Evolutionary conservation across 2,797 vertebrate genomes (phyloP), one percentile per base, ranked within the genome.

Genomic region (Pygocentrus nattereri): DNA sequence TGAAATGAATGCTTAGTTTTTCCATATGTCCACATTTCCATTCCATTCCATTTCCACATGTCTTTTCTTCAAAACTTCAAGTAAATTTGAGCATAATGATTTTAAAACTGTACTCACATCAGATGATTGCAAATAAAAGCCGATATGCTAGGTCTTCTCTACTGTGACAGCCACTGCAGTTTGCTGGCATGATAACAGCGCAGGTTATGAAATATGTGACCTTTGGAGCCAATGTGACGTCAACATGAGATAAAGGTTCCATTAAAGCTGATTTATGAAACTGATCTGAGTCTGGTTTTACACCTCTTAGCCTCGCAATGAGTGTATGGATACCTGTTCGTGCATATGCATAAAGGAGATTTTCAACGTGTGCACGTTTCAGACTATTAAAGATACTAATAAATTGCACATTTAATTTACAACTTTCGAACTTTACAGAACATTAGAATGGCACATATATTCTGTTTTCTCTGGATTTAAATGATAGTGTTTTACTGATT

Each of bases 101-200:
- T 50, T 50, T 30, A 68, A 68, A 52, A 21, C 52, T 2, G 6
- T 77, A 77, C 75, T 77, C 67, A 77, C 75, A 50, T 50, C 25
- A 52, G 27, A 23, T 61, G 18, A 10, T 47, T 30, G 23, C 47
- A 52, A 21, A 21, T 64, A 49, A 5, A 7, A 76, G n/a, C n/a
- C n/a, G 21, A 19, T 16, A 31, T 62, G 25, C 50, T 23, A 30
- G 1, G n/a, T 49, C 13, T 16, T 34, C 13, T 76, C 21, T 31
- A 1, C 47, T 72, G 25, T 27, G 3, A 11, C 19, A 5, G 49
- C 16, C 50, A 64, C 13, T 15, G 0, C 2, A 5, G 0, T 1
- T 19, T 1, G 34, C 49, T 18, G 49, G 44, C 41, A 6, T n/a
- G 10, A 15, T 72, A 31, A 21, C 23, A 23, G 75, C 15, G 38